Evolutionary conservation across 2,113 vertebrate genomes (phyloP).

Genomic region (Percina caprodes): DNA sequence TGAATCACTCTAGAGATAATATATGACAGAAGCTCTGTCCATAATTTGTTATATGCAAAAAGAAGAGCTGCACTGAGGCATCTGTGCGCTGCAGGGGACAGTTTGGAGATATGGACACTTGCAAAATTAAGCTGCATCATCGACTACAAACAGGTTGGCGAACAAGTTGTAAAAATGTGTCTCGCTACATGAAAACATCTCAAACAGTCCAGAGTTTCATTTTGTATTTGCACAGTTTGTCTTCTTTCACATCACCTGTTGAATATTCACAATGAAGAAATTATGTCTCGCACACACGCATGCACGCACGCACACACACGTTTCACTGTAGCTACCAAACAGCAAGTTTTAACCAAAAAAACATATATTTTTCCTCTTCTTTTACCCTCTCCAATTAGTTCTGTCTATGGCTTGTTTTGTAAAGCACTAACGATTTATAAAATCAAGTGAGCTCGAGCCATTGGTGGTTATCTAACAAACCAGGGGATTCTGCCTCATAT

Average conservation of each 20-base stretch:
- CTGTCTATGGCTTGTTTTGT: constrained; percentile 81
- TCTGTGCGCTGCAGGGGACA: constrained; percentile 7
- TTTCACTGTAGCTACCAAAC: constrained; percentile 40
- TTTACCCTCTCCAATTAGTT: constrained; percentile 58
- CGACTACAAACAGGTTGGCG: constrained; percentile 21
- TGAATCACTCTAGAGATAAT: constrained; percentile 38
- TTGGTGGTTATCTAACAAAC: constrained; percentile 54
- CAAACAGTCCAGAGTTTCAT: constrained; percentile 49
- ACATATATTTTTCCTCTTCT: background rate
- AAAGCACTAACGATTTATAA: constrained; percentile 78
- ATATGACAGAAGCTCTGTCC: constrained; percentile 22
- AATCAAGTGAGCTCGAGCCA: constrained; percentile 57
- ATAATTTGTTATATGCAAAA: constrained; percentile 45
- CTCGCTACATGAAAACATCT: constrained; percentile 59
- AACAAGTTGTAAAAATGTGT: constrained; percentile 45
- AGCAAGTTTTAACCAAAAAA: constrained; percentile 38
- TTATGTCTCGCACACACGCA: constrained; percentile 4
- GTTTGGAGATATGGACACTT: constrained; percentile 37
- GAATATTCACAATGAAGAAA: constrained; percentile 56
- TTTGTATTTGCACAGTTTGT: constrained; percentile 55
- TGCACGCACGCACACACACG: background rate
- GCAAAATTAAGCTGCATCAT: constrained; percentile 44
- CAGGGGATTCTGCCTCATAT: constrained; percentile 55
- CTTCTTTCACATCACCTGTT: constrained; percentile 48
- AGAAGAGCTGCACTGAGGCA: background rate